phyloP scores from a whole-genome alignment of 92 coral and sea anemone species.

The Umimayanthus chanpuru region DNA sequence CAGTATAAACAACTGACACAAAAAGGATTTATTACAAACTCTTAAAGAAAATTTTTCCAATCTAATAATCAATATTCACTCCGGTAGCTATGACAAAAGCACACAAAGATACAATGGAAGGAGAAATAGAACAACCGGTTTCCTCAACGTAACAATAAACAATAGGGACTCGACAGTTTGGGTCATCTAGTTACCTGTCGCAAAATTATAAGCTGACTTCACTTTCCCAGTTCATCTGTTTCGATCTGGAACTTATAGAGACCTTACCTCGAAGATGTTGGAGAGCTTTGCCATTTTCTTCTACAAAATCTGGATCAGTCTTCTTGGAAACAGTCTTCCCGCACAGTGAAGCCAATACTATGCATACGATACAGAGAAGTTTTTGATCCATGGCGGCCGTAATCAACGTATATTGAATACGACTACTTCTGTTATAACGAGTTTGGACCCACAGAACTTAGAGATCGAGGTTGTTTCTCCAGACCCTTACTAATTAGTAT shows the following conservation, averaged over 20 bases:
- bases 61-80: neutral
- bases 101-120: neutral
- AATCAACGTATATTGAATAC: neutral
- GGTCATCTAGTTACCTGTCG: neutral
- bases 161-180: neutral
- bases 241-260: neutral
- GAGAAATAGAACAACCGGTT: neutral
- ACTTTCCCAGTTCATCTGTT: neutral
- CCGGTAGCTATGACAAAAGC: neutral
- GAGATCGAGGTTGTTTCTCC: neutral
- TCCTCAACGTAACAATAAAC: neutral
- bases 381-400: slow-evolving; percentile 28
- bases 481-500: neutral
- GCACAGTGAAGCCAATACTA: slow-evolving; percentile 16
- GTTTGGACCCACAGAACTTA: neutral
- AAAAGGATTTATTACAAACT: neutral
- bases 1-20: neutral
- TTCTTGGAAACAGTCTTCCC: neutral
- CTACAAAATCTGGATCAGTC: slow-evolving; percentile 61
- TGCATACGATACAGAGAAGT: neutral
- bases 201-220: neutral
- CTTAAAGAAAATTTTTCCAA: neutral
- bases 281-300: slow-evolving; percentile 66
- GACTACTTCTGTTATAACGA: neutral
- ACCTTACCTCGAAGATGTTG: slow-evolving; percentile 60